Percentiles rank a stretch among this genome's conserved stretches.
Conservation (phyloP, 2,113 vertebrate genomes). For the Mesembrinibis cayennensis region DNA sequence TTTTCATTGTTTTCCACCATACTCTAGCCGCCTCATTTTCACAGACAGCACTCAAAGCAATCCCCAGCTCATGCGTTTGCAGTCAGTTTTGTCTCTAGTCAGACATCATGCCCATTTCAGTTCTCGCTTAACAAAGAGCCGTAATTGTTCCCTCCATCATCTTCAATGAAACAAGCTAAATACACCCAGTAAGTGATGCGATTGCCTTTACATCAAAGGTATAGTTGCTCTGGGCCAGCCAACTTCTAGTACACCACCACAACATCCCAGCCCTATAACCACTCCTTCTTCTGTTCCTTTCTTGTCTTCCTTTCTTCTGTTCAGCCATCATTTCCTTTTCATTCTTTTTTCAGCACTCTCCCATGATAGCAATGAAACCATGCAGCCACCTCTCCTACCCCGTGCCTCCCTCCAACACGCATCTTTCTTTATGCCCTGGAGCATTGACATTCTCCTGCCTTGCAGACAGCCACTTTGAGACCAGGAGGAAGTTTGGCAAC, state of each 20-base stretch:
- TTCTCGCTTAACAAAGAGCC: not conserved
- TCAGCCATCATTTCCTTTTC: not conserved
- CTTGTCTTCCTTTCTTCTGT: not conserved
- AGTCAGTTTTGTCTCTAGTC: constrained; percentile 13
- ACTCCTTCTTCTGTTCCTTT: not conserved
- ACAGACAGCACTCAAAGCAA: not conserved
- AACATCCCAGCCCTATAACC: not conserved
- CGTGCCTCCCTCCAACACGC: fast-evolving
- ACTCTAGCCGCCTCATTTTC: not conserved
- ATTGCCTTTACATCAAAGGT: not conserved
- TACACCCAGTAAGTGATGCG: not conserved
- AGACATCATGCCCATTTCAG: not conserved
- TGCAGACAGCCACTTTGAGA: not conserved
- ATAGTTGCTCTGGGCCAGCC: not conserved
- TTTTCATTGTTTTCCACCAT: not conserved
- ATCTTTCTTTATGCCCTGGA: not conserved
- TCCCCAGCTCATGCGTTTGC: not conserved
- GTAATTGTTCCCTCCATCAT: not conserved
- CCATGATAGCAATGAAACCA: not conserved
- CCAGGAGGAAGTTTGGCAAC: not conserved
- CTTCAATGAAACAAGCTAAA: not conserved
- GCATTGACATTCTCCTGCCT: not conserved
- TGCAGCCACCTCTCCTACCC: not conserved
- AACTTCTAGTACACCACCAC: not conserved
- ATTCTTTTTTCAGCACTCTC: not conserved